Conservation (phyloP, 2,113 vertebrate genomes). For the Phrynocephalus versicolor region DNA sequence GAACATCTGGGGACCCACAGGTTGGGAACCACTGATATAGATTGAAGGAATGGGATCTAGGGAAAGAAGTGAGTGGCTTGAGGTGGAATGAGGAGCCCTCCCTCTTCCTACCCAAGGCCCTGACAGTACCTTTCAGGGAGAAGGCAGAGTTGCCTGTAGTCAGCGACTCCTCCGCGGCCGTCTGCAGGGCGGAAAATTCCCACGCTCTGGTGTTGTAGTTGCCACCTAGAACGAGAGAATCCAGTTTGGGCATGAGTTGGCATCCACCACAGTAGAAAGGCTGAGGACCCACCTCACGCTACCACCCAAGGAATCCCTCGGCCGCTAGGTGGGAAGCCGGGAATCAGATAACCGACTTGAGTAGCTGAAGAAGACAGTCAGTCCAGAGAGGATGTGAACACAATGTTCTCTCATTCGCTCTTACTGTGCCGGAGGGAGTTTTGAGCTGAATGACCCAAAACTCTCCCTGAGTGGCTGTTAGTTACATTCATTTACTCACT, state of each 20-base stretch:
- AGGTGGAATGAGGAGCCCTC: slow-evolving; percentile 27
- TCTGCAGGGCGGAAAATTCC: slow-evolving; percentile 78
- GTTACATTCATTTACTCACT: slow-evolving; percentile 19
- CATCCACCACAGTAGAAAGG: slow-evolving; percentile 32
- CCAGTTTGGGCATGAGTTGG: slow-evolving; percentile 49
- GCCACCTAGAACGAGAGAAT: slow-evolving; percentile 68
- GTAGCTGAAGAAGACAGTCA: not conserved
- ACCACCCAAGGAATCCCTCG: slow-evolving; percentile 24
- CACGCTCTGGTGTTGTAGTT: slow-evolving; percentile 78
- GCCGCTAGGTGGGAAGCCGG: not conserved
- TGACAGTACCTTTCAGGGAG: slow-evolving; percentile 74
- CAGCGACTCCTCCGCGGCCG: slow-evolving; percentile 70
- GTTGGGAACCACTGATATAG: no score
- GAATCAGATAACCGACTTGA: not conserved
- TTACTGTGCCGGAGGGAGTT: not conserved
- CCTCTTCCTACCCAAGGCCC: not conserved
- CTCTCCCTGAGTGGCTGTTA: not conserved
- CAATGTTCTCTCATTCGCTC: not conserved
- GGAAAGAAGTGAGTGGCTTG: not conserved
- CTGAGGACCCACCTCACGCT: not conserved
- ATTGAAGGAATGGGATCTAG: not conserved
- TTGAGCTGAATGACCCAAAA: not conserved
- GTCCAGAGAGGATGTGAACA: not conserved
- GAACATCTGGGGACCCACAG: no score
- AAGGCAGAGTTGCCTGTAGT: slow-evolving; percentile 71